Base-by-base conservation (phyloP, 2,113 vertebrate genomes). In the Nestor notabilis region DNA sequence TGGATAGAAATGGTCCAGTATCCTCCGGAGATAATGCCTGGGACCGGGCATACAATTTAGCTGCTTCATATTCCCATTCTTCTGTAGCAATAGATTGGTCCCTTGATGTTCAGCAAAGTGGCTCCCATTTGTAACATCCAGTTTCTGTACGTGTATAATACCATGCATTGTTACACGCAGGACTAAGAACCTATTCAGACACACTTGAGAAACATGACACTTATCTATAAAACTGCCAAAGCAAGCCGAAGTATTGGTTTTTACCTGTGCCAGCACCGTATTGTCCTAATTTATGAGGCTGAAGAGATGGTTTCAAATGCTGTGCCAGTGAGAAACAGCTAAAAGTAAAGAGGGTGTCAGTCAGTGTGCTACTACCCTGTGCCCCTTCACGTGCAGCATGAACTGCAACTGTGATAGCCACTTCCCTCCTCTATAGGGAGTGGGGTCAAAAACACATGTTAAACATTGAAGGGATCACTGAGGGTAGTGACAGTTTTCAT, bases 61-160 rank as follows among this genome's bases (percentile, higher is more conserved):
- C 92, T 66, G 91, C 96, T 87, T 98, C 95, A 16, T 97, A 83
- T 72, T 98, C 94, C 95, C 61, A 89, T 68, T 98, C 93, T 93
- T 97, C 89, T 82, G 35, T 84, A 83, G 89, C 58, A 56, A 65
- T 41, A 47, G 46, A 52, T 55, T 90, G 65, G 55, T 93, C 74
- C 81, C 27, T 80, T 75, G 69, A 49, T 56, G 60, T 83, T 83
- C 63, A 71, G 43, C 0, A 0, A 65, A 89, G 66, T 71, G 3
- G 0, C 43, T 83, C 35, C 71, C 66, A 4, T 87, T 95, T 77
- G 33, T 43, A 89, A 49, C 33, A 23, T 37, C 19, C 55, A 6
- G 6, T 60, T 95, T 76, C 69, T 76, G 41, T 33, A 50, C 72
- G 64, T 5, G 1, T 63, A 9, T 49, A 60, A 55, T 28, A 72